Base-by-base conservation (phyloP, 2,113 vertebrate genomes). In the Gambusia holbrooki region DNA sequence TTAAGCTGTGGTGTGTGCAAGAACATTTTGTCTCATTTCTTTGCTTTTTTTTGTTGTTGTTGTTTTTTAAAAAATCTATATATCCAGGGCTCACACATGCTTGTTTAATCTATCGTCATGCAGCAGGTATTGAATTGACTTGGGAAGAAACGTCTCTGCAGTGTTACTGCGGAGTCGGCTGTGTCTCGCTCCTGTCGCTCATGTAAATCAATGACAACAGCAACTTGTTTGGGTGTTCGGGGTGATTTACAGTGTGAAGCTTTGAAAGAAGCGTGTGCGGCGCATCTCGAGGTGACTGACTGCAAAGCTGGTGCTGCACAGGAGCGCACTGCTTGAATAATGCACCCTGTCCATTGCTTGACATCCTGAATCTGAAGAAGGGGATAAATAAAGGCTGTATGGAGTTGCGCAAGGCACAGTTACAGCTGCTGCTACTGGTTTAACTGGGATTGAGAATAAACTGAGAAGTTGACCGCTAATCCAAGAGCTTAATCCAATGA, bases 171-270 rank as follows among this genome's bases (percentile, higher is more conserved):
- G 33, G 69, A 48, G 11, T 28, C 42, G 27, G 29, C 33, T 13
- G 33, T 51, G 45, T 62, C 68, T 71, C 51, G 22, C 17, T 66
- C 45, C 71, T 19, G 61, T 66, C 73, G 62, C 22, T 66, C 69
- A 51, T 32, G 76, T 71, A 63, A 70, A 80, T 66, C 71, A 71
- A 54, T 74, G 66, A 70, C n/a, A 30, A 28, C 69, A 48, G 64
- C 61, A n/a, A 74, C 37, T 35, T 60, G 73, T 71, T 66, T 65
- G 51, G 37, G 29, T 66, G 54, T 74, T 42, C 29, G 42, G 14
- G 32, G 25, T 62, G 14, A 35, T 61, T 72, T 71, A 63, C 35
- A 76, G 74, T 72, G 62, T 71, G 29, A 65, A 65, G 60, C 63
- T 37, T 7, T 0, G 58, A 25, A 67, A 32, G 67, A 60, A 67